phyloP scores from a whole-genome alignment of 1,140 invertebrate genomes.

The Mizuhopecten yessoensis region DNA sequence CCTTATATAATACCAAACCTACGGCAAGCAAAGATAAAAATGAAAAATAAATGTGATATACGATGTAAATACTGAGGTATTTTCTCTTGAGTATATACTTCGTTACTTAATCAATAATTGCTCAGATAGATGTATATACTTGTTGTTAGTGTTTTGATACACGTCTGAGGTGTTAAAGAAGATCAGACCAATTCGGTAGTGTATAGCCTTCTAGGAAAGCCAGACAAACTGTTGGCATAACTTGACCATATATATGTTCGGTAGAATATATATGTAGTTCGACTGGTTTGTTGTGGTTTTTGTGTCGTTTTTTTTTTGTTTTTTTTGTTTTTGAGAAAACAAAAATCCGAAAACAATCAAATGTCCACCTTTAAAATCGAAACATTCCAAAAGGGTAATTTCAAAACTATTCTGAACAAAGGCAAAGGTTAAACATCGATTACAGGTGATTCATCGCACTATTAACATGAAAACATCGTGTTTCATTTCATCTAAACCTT shows the following conservation, averaged over 20 bases:
- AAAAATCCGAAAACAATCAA: too few relatives aligned
- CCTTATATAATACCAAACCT: too few relatives aligned
- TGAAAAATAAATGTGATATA: background rate
- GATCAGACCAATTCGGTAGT: conserved; percentile 18
- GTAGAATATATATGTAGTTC: background rate
- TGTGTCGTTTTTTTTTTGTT: too few relatives aligned
- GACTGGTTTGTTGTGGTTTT: too few relatives aligned
- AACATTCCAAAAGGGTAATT: too few relatives aligned
- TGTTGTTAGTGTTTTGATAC: background rate
- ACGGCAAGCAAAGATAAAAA: background rate
- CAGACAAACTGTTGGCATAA: conserved; percentile 17
- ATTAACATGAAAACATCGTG: background rate
- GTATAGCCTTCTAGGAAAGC: background rate
- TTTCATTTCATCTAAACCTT: background rate
- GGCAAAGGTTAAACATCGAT: background rate
- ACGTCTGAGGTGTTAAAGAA: conserved; percentile 7
- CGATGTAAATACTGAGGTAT: background rate
- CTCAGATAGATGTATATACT: background rate
- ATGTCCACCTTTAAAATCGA: too few relatives aligned
- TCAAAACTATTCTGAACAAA: too few relatives aligned
- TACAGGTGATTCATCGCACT: background rate
- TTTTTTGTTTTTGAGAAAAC: too few relatives aligned
- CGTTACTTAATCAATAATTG: background rate
- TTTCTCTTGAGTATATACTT: background rate
- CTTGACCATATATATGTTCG: conserved; percentile 33